Percentiles rank a stretch among this genome's conserved stretches.
These are phyloP conservation scores for Lepus oiostolus DNA, from an alignment of 2,797 vertebrate species.

Conservation along the genomic window DNA sequence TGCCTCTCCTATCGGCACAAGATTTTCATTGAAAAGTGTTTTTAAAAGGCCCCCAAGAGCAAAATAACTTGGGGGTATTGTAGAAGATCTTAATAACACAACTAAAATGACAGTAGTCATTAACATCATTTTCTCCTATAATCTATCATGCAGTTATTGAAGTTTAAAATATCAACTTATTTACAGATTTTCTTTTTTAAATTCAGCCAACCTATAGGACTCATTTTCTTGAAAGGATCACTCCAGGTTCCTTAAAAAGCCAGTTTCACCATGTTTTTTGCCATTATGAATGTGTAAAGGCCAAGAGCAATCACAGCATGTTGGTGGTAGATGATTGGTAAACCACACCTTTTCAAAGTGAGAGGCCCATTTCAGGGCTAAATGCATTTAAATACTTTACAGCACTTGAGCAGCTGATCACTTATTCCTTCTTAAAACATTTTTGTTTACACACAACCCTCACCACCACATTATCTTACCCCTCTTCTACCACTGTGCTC, in stretches of 20 bases:
- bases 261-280: not conserved
- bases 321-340: not conserved
- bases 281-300: not conserved
- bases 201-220: not conserved
- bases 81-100: not conserved
- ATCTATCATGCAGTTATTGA: not conserved
- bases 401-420: not conserved
- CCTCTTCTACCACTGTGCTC: not conserved
- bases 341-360: not conserved
- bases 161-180: slow-evolving; percentile 1
- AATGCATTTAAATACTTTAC: not conserved
- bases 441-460: not conserved
- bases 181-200: not conserved
- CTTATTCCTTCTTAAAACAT: not conserved
- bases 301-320: not conserved
- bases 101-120: not conserved
- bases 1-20: not conserved
- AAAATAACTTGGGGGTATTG: not conserved
- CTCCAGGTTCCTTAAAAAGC: not conserved
- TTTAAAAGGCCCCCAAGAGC: slow-evolving; percentile 28
- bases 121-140: not conserved
- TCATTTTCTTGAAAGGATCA: slow-evolving; percentile 6
- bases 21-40: slow-evolving; percentile 42
- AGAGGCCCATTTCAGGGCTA: not conserved
- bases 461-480: too few species aligned